phyloP scores from a whole-genome alignment of 2,888 invertebrate species.

The Entomobrya multifasciata region DNA sequence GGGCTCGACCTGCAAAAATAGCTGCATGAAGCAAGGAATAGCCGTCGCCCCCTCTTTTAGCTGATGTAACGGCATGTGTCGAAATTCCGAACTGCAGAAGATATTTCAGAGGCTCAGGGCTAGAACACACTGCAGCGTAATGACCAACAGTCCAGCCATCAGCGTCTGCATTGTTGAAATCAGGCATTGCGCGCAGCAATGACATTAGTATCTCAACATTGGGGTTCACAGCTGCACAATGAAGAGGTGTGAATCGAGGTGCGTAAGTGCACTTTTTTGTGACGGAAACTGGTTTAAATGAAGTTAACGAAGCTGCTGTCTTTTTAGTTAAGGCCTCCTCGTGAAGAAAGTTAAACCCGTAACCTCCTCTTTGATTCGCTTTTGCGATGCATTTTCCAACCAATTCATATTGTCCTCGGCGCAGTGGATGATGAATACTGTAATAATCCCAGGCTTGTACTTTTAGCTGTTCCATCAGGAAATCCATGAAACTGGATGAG shows the following conservation, averaged over 20 bases:
- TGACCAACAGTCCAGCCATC: slow-evolving; percentile 82
- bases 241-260: slow-evolving; percentile 82
- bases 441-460: slow-evolving; percentile 32
- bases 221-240: slow-evolving; percentile 83
- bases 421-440: slow-evolving; percentile 81
- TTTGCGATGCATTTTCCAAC: slow-evolving; percentile 77
- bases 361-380: slow-evolving; percentile 70
- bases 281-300: slow-evolving; percentile 79
- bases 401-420: slow-evolving; percentile 81
- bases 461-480: slow-evolving; percentile 32
- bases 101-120: slow-evolving; percentile 82
- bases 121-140: slow-evolving; percentile 83
- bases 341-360: slow-evolving; percentile 76
- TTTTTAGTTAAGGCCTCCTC: slow-evolving; percentile 70
- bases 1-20: slow-evolving; percentile 81
- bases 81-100: slow-evolving; percentile 80
- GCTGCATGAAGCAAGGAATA: slow-evolving; percentile 82
- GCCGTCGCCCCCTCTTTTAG: slow-evolving; percentile 81
- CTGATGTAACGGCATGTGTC: slow-evolving; percentile 78
- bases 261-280: slow-evolving; percentile 79
- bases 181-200: slow-evolving; percentile 82
- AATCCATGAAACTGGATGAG: slow-evolving; percentile 45
- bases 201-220: slow-evolving; percentile 82
- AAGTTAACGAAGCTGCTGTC: slow-evolving; percentile 58
- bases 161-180: slow-evolving; percentile 82